Percentiles rank a stretch among this genome's conserved stretches.
Evolutionary conservation across 2,888 invertebrate genomes (phyloP).

Genomic region (Lasioglossum malachurum): DNA sequence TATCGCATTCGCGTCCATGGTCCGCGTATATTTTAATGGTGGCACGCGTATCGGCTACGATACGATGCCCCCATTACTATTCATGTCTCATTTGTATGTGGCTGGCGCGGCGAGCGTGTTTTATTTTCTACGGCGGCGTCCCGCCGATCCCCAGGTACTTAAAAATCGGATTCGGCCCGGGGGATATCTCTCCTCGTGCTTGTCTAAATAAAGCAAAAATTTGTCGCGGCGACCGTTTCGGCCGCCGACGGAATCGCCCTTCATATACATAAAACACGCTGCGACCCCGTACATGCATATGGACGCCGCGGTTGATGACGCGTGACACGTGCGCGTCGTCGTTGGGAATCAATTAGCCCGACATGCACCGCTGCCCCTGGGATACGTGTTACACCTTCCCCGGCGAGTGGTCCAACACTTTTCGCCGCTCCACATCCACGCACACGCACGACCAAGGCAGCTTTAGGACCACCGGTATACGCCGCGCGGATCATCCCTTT

Average conservation of each 20-base stretch:
- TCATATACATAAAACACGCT: conserved; percentile 55
- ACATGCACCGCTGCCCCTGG: conserved; percentile 77
- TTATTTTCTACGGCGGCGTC: conserved; percentile 20
- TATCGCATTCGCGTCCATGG: conserved; percentile 18
- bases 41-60: not conserved
- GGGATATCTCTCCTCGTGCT: not conserved
- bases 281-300: conserved; percentile 51
- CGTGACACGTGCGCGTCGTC: conserved; percentile 69
- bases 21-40: conserved; percentile 27
- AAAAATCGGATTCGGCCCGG: conserved; percentile 22
- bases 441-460: not conserved
- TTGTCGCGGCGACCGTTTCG: conserved; percentile 17
- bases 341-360: conserved; percentile 78
- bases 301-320: conserved; percentile 58
- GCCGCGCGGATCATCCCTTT: not conserved
- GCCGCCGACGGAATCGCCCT: conserved; percentile 38
- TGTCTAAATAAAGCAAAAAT: conserved; percentile 48
- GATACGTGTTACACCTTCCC: conserved; percentile 73
- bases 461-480: not conserved
- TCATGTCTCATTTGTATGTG: conserved; percentile 25
- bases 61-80: conserved; percentile 30
- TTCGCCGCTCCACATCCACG: conserved; percentile 62
- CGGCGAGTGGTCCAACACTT: conserved; percentile 58
- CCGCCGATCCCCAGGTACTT: conserved; percentile 14
- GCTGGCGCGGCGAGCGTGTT: not conserved